phyloP scores from a whole-genome alignment of 2,113 vertebrate species.

The Brienomyrus brachyistius region DNA sequence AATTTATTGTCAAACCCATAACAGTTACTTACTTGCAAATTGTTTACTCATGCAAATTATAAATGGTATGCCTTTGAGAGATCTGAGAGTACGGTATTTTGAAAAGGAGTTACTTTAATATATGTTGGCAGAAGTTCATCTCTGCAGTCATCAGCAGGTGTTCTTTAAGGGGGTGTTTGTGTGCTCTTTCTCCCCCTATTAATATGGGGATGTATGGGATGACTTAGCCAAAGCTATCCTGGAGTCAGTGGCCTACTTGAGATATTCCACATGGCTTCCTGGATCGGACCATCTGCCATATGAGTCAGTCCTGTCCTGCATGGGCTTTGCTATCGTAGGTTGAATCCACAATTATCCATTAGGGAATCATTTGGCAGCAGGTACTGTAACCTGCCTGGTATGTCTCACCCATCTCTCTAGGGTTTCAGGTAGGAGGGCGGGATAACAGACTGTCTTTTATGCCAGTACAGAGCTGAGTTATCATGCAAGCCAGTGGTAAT shows the following conservation, averaged over 20 bases:
- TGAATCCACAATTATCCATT: not conserved
- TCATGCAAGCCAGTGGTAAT: not conserved
- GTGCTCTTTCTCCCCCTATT: not conserved
- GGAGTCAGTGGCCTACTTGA: constrained; percentile 9
- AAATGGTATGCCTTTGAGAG: not conserved
- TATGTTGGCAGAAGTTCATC: not conserved
- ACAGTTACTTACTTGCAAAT: not conserved
- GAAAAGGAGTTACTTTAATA: not conserved
- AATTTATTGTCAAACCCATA: not conserved
- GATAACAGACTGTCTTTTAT: not conserved
- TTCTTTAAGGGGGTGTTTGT: not conserved
- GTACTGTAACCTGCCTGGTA: not conserved
- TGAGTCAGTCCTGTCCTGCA: not conserved
- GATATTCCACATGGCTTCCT: constrained; percentile 2
- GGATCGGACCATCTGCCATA: not conserved
- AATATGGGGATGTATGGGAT: not conserved
- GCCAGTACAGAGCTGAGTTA: not conserved
- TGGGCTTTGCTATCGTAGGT: not conserved
- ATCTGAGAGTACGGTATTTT: not conserved
- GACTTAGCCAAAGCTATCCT: not conserved
- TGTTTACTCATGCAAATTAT: not conserved
- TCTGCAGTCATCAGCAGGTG: not conserved
- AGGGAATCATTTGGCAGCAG: not conserved
- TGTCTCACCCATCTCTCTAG: not conserved
- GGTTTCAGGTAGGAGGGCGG: not conserved